These are phyloP conservation scores for Tuta absoluta DNA, from an alignment of 2,888 invertebrate genomes.

Conservation along the genomic window DNA sequence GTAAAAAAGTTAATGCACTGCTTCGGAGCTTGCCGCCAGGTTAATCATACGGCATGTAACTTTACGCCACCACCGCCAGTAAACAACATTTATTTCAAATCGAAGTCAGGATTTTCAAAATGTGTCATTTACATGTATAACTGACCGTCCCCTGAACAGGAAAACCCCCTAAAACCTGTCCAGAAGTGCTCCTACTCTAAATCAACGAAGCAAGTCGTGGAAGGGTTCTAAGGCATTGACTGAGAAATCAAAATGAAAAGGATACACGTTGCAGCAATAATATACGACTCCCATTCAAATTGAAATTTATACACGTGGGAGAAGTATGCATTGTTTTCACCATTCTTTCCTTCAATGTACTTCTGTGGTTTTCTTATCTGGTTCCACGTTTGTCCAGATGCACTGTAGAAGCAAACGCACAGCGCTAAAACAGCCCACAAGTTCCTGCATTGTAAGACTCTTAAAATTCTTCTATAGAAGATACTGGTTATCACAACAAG, in stretches of 20 bases:
- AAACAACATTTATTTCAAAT: too few species aligned
- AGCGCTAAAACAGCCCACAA: neutral
- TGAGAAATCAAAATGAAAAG: neutral
- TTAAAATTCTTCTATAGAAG: neutral
- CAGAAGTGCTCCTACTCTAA: too few species aligned
- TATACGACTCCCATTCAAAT: constrained; percentile 1
- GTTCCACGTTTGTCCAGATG: constrained; percentile 9
- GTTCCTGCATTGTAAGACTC: neutral
- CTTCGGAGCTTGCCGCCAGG: too few species aligned
- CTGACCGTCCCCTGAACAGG: too few species aligned
- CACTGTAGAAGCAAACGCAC: neutral
- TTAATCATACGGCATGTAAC: too few species aligned
- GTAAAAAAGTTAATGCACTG: too few species aligned
- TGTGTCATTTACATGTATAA: too few species aligned
- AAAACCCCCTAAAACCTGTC: too few species aligned
- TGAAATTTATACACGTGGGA: neutral
- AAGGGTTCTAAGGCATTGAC: neutral
- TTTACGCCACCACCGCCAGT: too few species aligned
- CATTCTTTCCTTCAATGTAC: neutral
- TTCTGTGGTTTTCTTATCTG: neutral
- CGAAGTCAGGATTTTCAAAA: too few species aligned
- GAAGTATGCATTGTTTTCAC: neutral
- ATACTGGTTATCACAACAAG: neutral
- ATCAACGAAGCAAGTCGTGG: too few species aligned
- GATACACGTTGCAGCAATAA: constrained; percentile 12